These are phyloP conservation scores for Ceraclea dissimilis DNA, from an alignment of 2,888 invertebrate species.

Conservation along the genomic window DNA sequence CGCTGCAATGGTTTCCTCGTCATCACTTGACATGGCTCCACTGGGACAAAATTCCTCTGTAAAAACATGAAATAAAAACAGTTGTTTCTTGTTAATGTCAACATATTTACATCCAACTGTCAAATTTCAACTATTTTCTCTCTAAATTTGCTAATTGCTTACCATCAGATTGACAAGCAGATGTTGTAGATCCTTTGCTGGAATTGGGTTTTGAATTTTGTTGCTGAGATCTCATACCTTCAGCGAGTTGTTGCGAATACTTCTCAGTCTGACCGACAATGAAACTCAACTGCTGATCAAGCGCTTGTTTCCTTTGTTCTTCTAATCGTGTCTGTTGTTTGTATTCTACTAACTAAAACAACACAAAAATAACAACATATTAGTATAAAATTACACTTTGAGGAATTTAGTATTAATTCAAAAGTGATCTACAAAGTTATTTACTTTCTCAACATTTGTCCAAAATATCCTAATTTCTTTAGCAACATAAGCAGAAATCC, in stretches of 20 bases:
- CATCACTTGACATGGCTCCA: slow-evolving; percentile 63
- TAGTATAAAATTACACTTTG: not conserved
- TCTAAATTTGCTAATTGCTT: slow-evolving; percentile 24
- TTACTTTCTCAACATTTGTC: slow-evolving; percentile 89
- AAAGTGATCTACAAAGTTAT: not conserved
- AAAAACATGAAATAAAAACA: slow-evolving; percentile 20
- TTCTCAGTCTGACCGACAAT: slow-evolving; percentile 98
- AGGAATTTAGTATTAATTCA: too few species aligned
- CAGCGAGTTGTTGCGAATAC: slow-evolving; percentile 85
- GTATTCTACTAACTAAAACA: slow-evolving; percentile 73
- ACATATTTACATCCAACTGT: too few species aligned
- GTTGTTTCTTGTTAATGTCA: not conserved
- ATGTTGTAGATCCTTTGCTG: slow-evolving; percentile 21
- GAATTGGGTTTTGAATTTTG: slow-evolving; percentile 18
- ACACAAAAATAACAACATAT: slow-evolving; percentile 11
- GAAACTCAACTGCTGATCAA: slow-evolving; percentile 94
- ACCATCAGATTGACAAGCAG: slow-evolving; percentile 43
- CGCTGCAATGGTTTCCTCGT: slow-evolving; percentile 90
- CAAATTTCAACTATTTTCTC: too few species aligned
- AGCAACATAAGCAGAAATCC: slow-evolving; percentile 84
- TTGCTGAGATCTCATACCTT: slow-evolving; percentile 55
- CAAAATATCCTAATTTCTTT: slow-evolving; percentile 93
- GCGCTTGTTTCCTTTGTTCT: slow-evolving; percentile 87
- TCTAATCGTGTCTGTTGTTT: slow-evolving; percentile 89
- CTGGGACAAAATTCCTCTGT: slow-evolving; percentile 77